phyloP scores from a whole-genome alignment of 2,888 invertebrate species.

The Lasius platythorax region DNA sequence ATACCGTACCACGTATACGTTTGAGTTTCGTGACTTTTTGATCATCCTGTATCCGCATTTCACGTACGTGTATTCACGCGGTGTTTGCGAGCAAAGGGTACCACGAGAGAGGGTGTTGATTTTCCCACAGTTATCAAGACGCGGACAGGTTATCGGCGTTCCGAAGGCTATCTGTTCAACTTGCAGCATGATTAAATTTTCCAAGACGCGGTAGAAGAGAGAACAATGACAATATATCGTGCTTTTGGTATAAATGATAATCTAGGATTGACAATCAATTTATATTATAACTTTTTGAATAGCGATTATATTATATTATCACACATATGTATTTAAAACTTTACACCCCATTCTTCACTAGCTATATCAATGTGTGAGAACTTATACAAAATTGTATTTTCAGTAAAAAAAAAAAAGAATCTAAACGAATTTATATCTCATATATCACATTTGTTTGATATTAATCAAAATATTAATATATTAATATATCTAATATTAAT shows the following conservation, averaged over 20 bases:
- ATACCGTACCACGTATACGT: slow-evolving; percentile 1
- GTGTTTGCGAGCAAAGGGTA: slow-evolving; percentile 54
- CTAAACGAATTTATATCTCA: neutral
- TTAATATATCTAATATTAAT: neutral
- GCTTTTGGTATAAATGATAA: neutral
- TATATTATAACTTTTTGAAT: neutral
- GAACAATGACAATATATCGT: slow-evolving; percentile 14
- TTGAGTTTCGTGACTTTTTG: slow-evolving; percentile 48
- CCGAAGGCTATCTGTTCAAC: slow-evolving; percentile 52
- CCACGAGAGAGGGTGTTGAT: slow-evolving; percentile 64
- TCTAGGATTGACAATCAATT: neutral
- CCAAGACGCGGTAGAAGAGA: neutral
- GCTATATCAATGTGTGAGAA: neutral
- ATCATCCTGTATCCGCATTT: slow-evolving; percentile 45
- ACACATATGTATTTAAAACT: neutral
- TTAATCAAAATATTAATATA: neutral
- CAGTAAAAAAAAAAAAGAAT: neutral
- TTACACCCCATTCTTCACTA: neutral
- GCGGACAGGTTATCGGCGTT: slow-evolving; percentile 67
- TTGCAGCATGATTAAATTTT: slow-evolving; percentile 44
- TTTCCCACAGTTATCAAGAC: slow-evolving; percentile 80
- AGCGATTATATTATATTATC: neutral
- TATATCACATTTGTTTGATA: neutral
- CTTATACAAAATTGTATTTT: neutral
- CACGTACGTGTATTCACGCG: slow-evolving; percentile 32